Percentiles rank a stretch among this genome's conserved stretches.
Conservation (phyloP, 2,113 vertebrate genomes). For the Hyperoodon ampullatus region DNA sequence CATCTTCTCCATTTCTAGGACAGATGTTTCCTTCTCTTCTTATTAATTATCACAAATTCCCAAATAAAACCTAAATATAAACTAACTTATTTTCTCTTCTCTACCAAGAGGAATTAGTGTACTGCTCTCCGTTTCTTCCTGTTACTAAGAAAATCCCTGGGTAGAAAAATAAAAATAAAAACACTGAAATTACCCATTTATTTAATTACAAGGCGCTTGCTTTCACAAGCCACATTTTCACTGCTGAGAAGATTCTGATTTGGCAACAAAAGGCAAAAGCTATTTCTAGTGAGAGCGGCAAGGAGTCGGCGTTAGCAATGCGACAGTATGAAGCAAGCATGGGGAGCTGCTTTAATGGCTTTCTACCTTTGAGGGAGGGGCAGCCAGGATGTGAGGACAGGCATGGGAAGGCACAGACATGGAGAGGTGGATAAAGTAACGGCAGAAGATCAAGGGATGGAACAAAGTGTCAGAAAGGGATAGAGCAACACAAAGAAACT, state of each 20-base stretch:
- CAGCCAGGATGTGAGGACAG: not conserved
- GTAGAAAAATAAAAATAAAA: constrained; percentile 76
- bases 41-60: constrained; percentile 80
- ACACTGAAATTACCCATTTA: constrained; percentile 81
- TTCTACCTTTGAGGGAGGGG: constrained; percentile 67
- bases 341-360: constrained; percentile 67
- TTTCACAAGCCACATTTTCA: constrained; percentile 77
- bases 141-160: constrained; percentile 73
- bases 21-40: constrained; percentile 77
- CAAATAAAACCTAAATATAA: constrained; percentile 78
- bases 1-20: constrained; percentile 69
- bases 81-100: constrained; percentile 61
- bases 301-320: constrained; percentile 48
- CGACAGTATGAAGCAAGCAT: constrained; percentile 30
- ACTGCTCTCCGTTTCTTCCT: constrained; percentile 67
- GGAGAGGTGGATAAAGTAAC: constrained; percentile 45
- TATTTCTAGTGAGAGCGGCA: constrained; percentile 77
- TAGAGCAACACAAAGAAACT: constrained; percentile 50
- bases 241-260: constrained; percentile 81
- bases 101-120: constrained; percentile 61
- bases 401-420: not conserved
- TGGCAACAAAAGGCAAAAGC: constrained; percentile 82
- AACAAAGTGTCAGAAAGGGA: constrained; percentile 45
- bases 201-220: constrained; percentile 81
- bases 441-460: constrained; percentile 67